A percentile compares a stretch with the other conserved stretches of the same genome.
phyloP scores from a whole-genome alignment of 2,113 vertebrate species.

The Ondatra zibethicus region DNA sequence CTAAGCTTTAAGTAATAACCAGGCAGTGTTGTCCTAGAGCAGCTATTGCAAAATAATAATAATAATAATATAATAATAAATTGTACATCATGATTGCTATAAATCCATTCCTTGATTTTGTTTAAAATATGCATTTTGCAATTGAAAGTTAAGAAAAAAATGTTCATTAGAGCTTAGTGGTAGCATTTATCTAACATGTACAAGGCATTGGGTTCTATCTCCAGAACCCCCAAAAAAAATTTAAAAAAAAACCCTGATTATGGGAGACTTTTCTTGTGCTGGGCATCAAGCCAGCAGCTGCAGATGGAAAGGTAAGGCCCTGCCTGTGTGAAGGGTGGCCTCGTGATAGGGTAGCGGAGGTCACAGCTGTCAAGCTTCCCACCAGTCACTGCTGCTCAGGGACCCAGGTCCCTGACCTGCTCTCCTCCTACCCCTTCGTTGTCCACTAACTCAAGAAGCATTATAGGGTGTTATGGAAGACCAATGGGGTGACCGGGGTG shows the following conservation, averaged over 20 bases:
- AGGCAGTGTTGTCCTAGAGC: background rate
- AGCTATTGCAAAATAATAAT: background rate
- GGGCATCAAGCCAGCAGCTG: too few species aligned
- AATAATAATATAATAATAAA: background rate
- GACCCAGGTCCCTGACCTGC: rapidly evolving
- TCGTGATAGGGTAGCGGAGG: background rate
- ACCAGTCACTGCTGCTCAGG: background rate
- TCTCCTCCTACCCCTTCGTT: background rate
- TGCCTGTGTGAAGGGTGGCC: rapidly evolving
- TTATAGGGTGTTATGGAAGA: too few species aligned
- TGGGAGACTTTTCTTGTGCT: background rate
- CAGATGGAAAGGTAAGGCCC: background rate
- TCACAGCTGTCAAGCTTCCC: background rate
- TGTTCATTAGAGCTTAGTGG: background rate
- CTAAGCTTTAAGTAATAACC: background rate
- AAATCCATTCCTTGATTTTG: background rate
- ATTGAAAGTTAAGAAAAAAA: background rate
- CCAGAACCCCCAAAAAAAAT: background rate
- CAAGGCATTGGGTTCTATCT: background rate
- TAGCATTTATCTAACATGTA: background rate
- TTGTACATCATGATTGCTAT: background rate
- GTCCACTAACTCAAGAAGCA: background rate
- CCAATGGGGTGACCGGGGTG: rapidly evolving
- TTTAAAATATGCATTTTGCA: background rate
- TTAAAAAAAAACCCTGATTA: background rate